phyloP scores from a whole-genome alignment of 2,113 vertebrate species.

The Melanocharis versteri region DNA sequence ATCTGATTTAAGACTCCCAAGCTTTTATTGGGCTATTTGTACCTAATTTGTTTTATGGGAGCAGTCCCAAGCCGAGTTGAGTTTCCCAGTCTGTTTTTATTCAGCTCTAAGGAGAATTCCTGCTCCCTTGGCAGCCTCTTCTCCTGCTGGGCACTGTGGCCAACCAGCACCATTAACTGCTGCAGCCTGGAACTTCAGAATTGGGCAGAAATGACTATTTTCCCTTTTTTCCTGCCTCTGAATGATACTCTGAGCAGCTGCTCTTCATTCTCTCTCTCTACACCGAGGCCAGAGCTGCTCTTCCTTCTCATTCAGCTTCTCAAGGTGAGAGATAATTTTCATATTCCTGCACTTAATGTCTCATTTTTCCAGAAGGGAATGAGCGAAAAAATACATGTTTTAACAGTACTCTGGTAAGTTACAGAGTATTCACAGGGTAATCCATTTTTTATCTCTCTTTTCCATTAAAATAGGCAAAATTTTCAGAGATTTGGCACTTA shows the following conservation, averaged over 20 bases:
- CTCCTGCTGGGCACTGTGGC: conserved; percentile 28
- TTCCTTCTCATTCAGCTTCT: not conserved
- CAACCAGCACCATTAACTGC: conserved; percentile 1
- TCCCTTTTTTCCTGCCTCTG: not conserved
- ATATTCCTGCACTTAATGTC: not conserved
- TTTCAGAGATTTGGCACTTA: conserved; percentile 63
- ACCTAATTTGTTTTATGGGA: conserved; percentile 23
- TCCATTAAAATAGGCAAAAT: conserved; percentile 9
- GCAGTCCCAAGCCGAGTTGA: not conserved
- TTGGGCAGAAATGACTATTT: conserved; percentile 5
- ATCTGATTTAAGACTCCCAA: conserved; percentile 25
- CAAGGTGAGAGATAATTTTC: not conserved
- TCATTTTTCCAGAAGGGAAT: not conserved
- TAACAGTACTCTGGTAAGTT: not conserved
- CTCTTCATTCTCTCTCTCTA: not conserved
- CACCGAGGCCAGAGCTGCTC: not conserved
- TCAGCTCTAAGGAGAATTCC: not conserved
- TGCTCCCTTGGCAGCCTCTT: conserved; percentile 61
- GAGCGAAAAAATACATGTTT: not conserved
- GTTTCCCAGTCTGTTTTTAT: conserved; percentile 15
- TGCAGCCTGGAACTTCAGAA: conserved; percentile 44
- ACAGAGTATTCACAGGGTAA: not conserved
- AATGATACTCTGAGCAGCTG: not conserved
- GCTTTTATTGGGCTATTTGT: conserved; percentile 48
- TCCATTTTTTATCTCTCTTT: not conserved